These are phyloP conservation scores for Acrobasis consociella DNA, from an alignment of 2,888 invertebrate genomes.

Conservation along the genomic window DNA sequence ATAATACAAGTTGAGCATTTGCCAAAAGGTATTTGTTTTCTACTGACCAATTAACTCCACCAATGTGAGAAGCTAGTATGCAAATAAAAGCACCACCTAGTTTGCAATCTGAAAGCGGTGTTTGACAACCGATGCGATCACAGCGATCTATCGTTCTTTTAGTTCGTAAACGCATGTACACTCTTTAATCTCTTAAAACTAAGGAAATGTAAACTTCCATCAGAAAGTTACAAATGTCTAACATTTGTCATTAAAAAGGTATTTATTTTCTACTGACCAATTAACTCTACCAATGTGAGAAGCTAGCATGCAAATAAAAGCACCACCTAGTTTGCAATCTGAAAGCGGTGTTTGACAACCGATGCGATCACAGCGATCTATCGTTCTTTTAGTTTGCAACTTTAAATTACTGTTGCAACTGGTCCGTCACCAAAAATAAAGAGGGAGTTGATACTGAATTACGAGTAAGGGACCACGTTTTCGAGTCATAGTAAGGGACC, in stretches of 20 bases:
- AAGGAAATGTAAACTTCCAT: no score
- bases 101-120: conserved; percentile 21
- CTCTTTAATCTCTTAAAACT: no score
- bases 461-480: no score
- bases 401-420: conserved; percentile 70
- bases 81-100: conserved; percentile 17
- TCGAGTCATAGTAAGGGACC: no score
- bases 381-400: conserved; percentile 55
- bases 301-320: conserved; percentile 4
- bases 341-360: conserved; percentile 21
- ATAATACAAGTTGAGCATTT: no score
- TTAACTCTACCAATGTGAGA: conserved; percentile 1
- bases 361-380: conserved; percentile 42
- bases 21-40: no score
- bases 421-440: conserved; percentile 17
- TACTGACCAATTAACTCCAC: not conserved
- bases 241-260: no score
- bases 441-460: conserved; percentile 25
- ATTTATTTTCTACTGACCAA: not conserved
- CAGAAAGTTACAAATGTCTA: no score
- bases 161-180: no score
- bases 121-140: conserved; percentile 39
- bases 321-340: conserved; percentile 22
- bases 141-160: conserved; percentile 38
- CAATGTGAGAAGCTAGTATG: not conserved